Conservation (phyloP, 2,888 invertebrate genomes). For the Hirtodrosophila confusa region DNA sequence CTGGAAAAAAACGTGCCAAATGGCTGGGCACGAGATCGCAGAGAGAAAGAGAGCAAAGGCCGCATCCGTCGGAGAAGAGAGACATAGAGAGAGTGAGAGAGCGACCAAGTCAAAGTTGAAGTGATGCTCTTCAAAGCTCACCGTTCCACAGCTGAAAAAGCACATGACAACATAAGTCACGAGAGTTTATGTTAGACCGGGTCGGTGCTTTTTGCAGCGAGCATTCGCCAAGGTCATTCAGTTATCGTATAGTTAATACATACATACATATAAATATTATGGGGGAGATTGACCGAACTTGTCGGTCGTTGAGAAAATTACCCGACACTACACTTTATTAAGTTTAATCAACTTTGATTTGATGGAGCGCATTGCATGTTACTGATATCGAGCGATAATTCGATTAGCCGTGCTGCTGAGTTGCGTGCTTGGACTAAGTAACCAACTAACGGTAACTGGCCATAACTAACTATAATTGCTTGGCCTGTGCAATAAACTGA, state of each 20-base stretch:
- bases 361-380: constrained; percentile 29
- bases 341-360: constrained; percentile 48
- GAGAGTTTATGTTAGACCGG: constrained; percentile 56
- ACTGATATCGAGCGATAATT: constrained; percentile 4
- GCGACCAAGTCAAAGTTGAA: constrained; percentile 19
- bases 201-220: constrained; percentile 30
- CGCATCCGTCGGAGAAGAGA: neutral
- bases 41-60: constrained; percentile 1
- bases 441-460: constrained; percentile 46
- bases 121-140: constrained; percentile 29
- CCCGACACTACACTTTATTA: constrained; percentile 29
- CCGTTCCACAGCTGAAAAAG: constrained; percentile 24
- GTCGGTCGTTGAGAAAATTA: neutral
- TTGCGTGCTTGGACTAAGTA: constrained; percentile 42
- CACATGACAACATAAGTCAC: constrained; percentile 54
- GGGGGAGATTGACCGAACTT: no score
- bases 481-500: constrained; percentile 34
- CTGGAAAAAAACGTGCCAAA: constrained; percentile 54
- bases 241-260: constrained; percentile 33
- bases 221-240: constrained; percentile 47
- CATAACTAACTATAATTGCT: constrained; percentile 57
- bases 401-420: constrained; percentile 15
- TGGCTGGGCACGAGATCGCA: constrained; percentile 58
- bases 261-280: constrained; percentile 13
- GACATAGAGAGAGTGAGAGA: neutral